phyloP scores from a whole-genome alignment of 2,113 vertebrate species.

The Neogobius melanostomus region DNA sequence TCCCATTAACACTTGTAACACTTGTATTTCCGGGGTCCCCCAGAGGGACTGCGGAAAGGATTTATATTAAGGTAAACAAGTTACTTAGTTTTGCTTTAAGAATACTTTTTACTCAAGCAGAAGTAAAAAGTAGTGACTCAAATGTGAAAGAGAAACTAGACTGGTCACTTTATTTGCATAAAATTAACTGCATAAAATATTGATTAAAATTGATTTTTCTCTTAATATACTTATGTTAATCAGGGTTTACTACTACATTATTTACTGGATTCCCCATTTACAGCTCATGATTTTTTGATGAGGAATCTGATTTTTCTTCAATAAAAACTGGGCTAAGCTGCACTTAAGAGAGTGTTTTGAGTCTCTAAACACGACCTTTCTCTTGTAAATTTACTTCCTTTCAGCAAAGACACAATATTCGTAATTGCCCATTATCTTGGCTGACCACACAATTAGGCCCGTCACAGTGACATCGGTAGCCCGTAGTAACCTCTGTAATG shows the following conservation, averaged over 20 bases:
- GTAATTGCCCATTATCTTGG: slow-evolving; percentile 51
- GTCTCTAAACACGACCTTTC: slow-evolving; percentile 41
- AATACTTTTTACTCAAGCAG: no score
- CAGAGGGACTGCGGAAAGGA: no score
- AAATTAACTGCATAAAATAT: slow-evolving; percentile 1
- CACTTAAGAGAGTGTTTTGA: slow-evolving; percentile 40
- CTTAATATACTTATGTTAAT: slow-evolving; percentile 29
- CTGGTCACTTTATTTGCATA: background rate
- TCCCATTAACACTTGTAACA: no score
- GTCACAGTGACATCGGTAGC: background rate
- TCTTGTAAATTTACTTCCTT: slow-evolving; percentile 29
- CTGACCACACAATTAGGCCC: slow-evolving; percentile 36
- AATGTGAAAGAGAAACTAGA: no score
- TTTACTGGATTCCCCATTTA: slow-evolving; percentile 20
- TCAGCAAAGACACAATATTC: slow-evolving; percentile 41
- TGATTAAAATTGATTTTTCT: background rate
- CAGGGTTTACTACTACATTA: slow-evolving; percentile 34
- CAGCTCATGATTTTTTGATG: slow-evolving; percentile 25
- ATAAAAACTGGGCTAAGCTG: slow-evolving; percentile 39
- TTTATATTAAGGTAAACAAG: no score
- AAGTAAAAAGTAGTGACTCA: no score
- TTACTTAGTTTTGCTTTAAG: no score
- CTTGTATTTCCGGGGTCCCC: no score
- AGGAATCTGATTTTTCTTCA: slow-evolving; percentile 24
- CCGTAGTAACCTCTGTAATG: slow-evolving; percentile 23